These are phyloP conservation scores for Apus apus DNA, from an alignment of 2,113 vertebrate genomes.

Conservation along the genomic window DNA sequence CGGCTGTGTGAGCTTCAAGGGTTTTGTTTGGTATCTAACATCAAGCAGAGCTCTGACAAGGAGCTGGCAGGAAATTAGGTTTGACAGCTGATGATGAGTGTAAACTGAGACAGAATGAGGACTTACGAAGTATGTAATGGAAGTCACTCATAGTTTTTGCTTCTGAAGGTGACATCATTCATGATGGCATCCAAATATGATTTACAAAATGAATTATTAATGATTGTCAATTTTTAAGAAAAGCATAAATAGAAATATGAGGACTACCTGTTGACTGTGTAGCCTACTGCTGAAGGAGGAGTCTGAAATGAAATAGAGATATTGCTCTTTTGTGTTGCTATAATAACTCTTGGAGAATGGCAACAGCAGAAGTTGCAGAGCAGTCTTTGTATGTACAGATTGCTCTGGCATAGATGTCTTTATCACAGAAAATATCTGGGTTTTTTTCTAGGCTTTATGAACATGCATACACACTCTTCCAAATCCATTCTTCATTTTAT, in stretches of 20 bases:
- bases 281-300: not conserved
- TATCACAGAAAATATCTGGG: not conserved
- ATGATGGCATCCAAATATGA: constrained; percentile 18
- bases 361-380: not conserved
- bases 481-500: rapidly evolving
- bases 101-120: constrained; percentile 68
- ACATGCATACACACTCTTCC: not conserved
- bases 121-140: not conserved
- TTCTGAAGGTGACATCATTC: constrained; percentile 44
- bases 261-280: not conserved
- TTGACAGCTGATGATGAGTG: constrained; percentile 19
- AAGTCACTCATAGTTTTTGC: not conserved
- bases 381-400: not conserved
- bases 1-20: not conserved
- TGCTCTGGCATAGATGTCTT: not conserved
- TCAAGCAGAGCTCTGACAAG: constrained; percentile 50
- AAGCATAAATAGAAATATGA: not conserved
- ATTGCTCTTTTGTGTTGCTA: not conserved
- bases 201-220: constrained; percentile 61
- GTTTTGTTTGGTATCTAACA: constrained; percentile 17
- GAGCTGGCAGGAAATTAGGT: constrained; percentile 54
- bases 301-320: not conserved
- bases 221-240: not conserved
- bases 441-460: not conserved
- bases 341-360: not conserved